phyloP scores from a whole-genome alignment of 2,113 vertebrate genomes.

The Shinisaurus crocodilurus region DNA sequence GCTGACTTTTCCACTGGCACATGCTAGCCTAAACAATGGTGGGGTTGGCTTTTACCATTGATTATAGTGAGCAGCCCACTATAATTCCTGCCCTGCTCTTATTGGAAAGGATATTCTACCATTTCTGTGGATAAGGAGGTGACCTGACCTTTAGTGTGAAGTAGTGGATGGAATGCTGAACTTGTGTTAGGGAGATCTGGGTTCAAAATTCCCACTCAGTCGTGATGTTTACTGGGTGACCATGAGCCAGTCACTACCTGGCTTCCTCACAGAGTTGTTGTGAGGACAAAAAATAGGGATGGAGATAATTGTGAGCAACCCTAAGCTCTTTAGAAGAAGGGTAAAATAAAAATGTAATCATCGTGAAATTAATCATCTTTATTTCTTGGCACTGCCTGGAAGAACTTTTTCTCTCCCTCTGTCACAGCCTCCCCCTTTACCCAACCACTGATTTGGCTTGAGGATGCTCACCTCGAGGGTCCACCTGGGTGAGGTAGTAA shows the following conservation, averaged over 20 bases:
- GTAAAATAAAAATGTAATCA: neutral
- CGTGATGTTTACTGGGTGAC: neutral
- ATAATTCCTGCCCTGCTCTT: neutral
- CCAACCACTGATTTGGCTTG: neutral
- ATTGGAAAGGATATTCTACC: neutral
- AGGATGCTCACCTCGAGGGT: conserved; percentile 82
- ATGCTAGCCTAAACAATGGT: too few species aligned
- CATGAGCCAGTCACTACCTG: too few species aligned
- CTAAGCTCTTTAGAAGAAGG: neutral
- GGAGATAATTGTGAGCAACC: too few species aligned
- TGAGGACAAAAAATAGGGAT: too few species aligned
- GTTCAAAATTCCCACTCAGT: neutral
- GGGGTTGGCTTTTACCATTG: neutral
- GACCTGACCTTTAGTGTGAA: neutral
- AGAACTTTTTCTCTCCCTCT: neutral
- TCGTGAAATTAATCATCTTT: too few species aligned
- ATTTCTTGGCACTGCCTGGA: too few species aligned
- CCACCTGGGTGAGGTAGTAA: conserved; percentile 90
- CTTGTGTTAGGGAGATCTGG: neutral
- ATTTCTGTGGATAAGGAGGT: too few species aligned
- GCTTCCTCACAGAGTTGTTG: too few species aligned
- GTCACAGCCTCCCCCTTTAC: neutral
- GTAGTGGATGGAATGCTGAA: too few species aligned
- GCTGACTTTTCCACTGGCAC: neutral
- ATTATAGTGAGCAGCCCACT: neutral